A percentile compares a stretch with the other conserved stretches of the same genome.
Conservation (phyloP, 2,113 vertebrate species). For the Nycticryphes semicollaris region DNA sequence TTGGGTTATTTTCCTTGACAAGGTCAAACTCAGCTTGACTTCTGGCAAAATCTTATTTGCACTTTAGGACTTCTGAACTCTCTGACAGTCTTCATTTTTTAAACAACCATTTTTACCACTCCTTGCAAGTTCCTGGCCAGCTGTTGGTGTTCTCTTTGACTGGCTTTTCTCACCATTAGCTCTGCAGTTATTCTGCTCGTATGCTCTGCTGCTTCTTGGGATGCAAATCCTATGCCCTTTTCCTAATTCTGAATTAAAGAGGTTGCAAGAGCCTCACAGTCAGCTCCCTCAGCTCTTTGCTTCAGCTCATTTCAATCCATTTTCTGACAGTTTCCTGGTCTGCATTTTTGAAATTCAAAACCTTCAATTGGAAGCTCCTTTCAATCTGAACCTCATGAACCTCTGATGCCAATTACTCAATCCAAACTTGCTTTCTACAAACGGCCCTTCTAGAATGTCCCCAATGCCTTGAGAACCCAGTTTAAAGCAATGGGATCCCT, state of each 20-base stretch:
- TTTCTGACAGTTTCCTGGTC: background rate
- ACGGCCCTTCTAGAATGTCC: background rate
- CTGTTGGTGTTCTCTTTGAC: background rate
- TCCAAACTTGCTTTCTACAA: background rate
- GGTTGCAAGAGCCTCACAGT: background rate
- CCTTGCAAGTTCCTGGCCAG: background rate
- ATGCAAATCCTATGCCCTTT: background rate
- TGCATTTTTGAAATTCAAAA: background rate
- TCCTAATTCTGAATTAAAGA: constrained; percentile 2
- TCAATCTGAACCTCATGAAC: background rate
- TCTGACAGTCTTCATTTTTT: background rate
- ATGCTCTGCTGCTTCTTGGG: background rate
- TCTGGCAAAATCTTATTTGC: background rate
- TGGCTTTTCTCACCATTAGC: background rate
- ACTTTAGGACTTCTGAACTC: background rate
- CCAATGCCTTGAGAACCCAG: background rate
- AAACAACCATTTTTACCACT: background rate
- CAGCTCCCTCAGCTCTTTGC: background rate
- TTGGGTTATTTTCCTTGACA: background rate
- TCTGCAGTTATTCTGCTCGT: background rate
- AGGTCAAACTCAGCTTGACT: constrained; percentile 38
- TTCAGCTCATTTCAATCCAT: background rate
- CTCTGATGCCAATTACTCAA: background rate
- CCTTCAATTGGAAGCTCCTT: background rate
- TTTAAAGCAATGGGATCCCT: background rate